Conservation (phyloP, 1,140 invertebrate species). For the Protaetia brevitarsis region DNA sequence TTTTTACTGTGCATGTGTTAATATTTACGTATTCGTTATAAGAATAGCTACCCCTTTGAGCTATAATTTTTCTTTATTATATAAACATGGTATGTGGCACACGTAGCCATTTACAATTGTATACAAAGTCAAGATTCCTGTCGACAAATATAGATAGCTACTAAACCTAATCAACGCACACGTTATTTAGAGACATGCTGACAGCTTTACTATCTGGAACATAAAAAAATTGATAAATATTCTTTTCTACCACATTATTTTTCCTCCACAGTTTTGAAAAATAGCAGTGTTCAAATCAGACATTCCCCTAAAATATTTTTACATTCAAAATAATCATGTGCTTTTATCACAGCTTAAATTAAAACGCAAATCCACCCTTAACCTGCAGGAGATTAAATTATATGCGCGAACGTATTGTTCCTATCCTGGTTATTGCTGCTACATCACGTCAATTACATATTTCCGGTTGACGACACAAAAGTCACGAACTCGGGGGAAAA, state of each 20-base stretch:
- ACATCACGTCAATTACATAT: neutral
- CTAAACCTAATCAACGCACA: no score
- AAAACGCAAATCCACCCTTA: neutral
- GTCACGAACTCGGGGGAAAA: neutral
- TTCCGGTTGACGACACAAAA: neutral
- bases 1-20: neutral
- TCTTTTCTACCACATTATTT: no score
- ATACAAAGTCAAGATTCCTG: slow-evolving; percentile 4
- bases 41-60: neutral
- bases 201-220: no score
- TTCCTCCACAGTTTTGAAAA: no score
- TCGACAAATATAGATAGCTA: slow-evolving; percentile 18
- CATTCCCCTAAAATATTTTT: no score
- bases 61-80: neutral
- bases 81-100: slow-evolving; percentile 7
- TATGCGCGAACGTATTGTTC: neutral
- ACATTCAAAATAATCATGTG: no score
- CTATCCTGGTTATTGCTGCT: neutral
- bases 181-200: no score
- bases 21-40: neutral
- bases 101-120: neutral
- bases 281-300: no score
- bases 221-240: no score
- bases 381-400: neutral
- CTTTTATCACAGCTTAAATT: no score